Evolutionary conservation across 2,113 vertebrate genomes (phyloP).

Genomic region (Cariama cristata): DNA sequence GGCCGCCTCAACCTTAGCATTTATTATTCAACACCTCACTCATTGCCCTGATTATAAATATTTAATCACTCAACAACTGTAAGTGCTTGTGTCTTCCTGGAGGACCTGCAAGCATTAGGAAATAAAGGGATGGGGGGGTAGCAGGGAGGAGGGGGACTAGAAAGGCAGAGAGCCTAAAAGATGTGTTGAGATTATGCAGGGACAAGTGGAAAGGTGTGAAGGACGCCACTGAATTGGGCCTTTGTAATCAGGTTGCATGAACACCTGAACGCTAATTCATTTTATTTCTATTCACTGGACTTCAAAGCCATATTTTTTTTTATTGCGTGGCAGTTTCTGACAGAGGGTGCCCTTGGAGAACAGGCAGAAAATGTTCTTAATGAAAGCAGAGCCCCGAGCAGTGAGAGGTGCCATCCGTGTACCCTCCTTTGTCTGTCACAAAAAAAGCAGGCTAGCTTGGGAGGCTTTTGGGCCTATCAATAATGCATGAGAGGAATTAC

Average conservation of each 20-base stretch:
- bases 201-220: constrained; percentile 74
- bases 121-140: constrained; percentile 35
- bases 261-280: constrained; percentile 70
- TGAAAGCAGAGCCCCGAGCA: constrained; percentile 75
- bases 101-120: constrained; percentile 80
- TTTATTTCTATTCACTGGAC: constrained; percentile 60
- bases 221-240: constrained; percentile 59
- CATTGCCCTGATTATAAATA: constrained; percentile 93
- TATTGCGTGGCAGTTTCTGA: constrained; percentile 57
- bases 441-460: constrained; percentile 72
- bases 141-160: background rate
- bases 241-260: constrained; percentile 72
- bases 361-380: constrained; percentile 68
- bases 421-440: constrained; percentile 74
- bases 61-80: constrained; percentile 90
- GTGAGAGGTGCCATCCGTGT: constrained; percentile 74
- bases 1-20: constrained; percentile 81
- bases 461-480: constrained; percentile 81
- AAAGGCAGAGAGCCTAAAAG: constrained; percentile 35
- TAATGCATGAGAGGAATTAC: constrained; percentile 80
- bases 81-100: constrained; percentile 85
- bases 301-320: constrained; percentile 66
- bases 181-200: constrained; percentile 53
- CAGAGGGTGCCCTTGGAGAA: constrained; percentile 74
- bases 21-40: constrained; percentile 90